These are phyloP conservation scores for Amblyopsis rosae DNA, from an alignment of 2,113 vertebrate genomes.

Conservation along the genomic window DNA sequence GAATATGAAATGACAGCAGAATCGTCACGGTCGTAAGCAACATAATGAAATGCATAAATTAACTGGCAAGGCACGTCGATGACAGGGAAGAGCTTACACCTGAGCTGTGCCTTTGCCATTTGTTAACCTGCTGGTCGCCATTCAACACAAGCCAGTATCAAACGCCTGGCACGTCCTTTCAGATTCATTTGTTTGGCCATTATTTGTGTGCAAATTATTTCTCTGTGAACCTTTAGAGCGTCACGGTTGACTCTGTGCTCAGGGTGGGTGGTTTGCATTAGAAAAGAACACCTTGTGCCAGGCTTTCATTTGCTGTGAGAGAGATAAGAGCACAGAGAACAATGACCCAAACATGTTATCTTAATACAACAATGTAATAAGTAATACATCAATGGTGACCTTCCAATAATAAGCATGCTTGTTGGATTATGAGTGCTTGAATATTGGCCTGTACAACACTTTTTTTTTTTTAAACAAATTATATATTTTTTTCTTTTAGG, in stretches of 20 bases:
- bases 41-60: neutral
- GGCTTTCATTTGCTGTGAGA: neutral
- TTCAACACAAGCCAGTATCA: neutral
- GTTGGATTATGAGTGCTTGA: neutral
- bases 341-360: neutral
- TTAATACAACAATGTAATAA: neutral
- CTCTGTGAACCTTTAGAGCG: neutral
- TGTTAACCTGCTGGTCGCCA: too few species aligned
- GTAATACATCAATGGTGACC: neutral
- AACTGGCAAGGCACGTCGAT: neutral
- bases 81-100: neutral
- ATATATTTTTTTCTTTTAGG: too few species aligned
- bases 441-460: neutral
- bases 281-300: slow-evolving; percentile 12
- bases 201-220: slow-evolving; percentile 8
- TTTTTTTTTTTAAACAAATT: too few species aligned
- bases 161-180: neutral
- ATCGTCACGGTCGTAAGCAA: neutral
- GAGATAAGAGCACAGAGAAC: neutral
- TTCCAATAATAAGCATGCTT: neutral
- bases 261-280: neutral
- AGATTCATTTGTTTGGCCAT: neutral
- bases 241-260: neutral
- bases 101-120: too few species aligned
- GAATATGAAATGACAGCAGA: neutral